Base-by-base conservation (phyloP, 2,797 vertebrate species). In the Mormyrus hasselquistii region DNA sequence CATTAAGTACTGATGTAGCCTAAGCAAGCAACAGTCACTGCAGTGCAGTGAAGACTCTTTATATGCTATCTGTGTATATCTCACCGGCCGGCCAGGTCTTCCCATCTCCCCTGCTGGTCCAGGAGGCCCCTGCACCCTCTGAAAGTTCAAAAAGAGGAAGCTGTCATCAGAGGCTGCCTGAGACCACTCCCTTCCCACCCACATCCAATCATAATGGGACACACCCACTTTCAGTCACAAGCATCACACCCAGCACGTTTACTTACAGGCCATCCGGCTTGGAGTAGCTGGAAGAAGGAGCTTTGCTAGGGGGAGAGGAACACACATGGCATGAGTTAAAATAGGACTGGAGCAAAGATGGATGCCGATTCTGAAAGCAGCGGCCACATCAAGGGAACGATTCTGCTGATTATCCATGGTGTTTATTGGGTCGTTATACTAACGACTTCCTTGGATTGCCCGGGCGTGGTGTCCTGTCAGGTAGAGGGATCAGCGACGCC, bases 251-350 rank as follows among this genome's bases (percentile, higher is more conserved):
- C 47, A 73, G 29, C 47, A 50, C 44, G 53, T 29, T 62, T 94
- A 97, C 97, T 97, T 96, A 98, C 97, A 94, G 97, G 97, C 97
- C 97, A 98, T 90, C 97, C 96, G 0, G 95, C 91, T 0, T 90
- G 91, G 12, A 98, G 95, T 19, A 98, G 92, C 92, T 98, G 97
- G 94, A 96, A 98, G 92, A 97, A 95, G 0, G 94, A 94, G 4
- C 96, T 97, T 95, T 96, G 96, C 97, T 98, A 90, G 0, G 87
- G 44, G 90, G 88, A 91, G 88, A 0, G 0, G n/a, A 49, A 34
- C 9, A 41, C 59, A 88, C 16, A 55, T 47, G 86, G 53, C 29
- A 59, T 14, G 34, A 50, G 44, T 88, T 69, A 47, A 10, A 22
- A 47, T 16, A 25, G 62, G 87, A 47, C 3, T 25, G n/a, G n/a